Evolutionary conservation across 2,113 vertebrate species (phyloP), one percentile per base, ranked within the genome.

Genomic region (Hiodon tergisus): DNA sequence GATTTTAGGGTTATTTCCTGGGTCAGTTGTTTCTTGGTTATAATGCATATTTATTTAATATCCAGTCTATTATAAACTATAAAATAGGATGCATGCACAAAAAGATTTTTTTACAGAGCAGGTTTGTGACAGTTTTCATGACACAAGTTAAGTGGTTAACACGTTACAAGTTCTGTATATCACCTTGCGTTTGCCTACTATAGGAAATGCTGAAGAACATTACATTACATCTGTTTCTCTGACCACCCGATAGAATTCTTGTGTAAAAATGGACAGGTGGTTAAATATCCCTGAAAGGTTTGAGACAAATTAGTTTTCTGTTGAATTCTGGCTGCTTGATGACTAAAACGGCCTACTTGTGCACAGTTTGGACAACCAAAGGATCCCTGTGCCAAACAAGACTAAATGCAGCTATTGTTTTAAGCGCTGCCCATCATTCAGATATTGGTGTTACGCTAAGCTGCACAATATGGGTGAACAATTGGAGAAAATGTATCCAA

Each of bases 321-420:
- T 50, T 2, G 5, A 53, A 53, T 14, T 69, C 14, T 17, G 6
- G 7, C 14, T 51, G 13, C 50, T 47, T 13, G 11, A 63, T 63
- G 6, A 14, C n/a, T 8, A 17, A 63, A 63, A 31, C 17, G 61
- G 61, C 61, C 54, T 16, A 14, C 60, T 16, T 14, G 61, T 6
- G 61, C 31, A 31, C 0, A 8, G 61, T 17, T 63, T 8, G 31
- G 17, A 46, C 61, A 63, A 63, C 5, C 61, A 14, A 17, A 47
- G 47, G 9, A 11, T 66, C 62, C 58, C 83, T 62, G 83, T 87
- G 85, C 87, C 87, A 88, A 87, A 86, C 79, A 79, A 83, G 69
- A 74, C 81, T 86, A 84, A 78, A 81, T 83, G 79, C 77, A 74
- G 86, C 81, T 88, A 83, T 83, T 31, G 31, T 31, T 31, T 31